These are phyloP conservation scores for Hestina assimilis DNA, from an alignment of 1,140 invertebrate genomes.

Conservation along the genomic window DNA sequence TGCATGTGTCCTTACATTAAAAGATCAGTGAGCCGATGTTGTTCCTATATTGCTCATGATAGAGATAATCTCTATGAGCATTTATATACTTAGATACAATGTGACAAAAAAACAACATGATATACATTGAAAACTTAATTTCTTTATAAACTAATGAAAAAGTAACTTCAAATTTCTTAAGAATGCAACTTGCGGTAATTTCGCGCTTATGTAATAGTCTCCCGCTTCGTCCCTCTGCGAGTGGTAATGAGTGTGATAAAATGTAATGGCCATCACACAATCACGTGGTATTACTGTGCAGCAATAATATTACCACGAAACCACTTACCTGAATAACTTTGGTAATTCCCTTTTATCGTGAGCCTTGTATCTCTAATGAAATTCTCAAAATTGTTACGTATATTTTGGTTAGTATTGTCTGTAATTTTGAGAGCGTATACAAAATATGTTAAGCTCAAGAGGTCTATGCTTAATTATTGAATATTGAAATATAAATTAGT, in stretches of 20 bases:
- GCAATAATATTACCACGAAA: slow-evolving; percentile 13
- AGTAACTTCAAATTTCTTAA: not conserved
- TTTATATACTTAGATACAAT: too few species aligned
- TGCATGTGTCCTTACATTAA: too few species aligned
- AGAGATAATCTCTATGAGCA: too few species aligned
- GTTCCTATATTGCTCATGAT: too few species aligned
- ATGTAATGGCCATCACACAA: slow-evolving; percentile 20
- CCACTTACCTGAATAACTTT: slow-evolving; percentile 26
- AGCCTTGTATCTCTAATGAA: slow-evolving; percentile 14
- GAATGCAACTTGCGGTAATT: not conserved
- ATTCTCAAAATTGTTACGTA: not conserved
- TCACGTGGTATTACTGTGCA: slow-evolving; percentile 13
- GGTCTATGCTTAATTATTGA: not conserved
- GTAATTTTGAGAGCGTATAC: not conserved
- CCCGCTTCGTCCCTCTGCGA: not conserved
- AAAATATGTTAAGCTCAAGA: not conserved
- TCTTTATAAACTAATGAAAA: too few species aligned
- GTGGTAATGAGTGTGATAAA: slow-evolving; percentile 18
- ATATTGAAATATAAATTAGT: not conserved
- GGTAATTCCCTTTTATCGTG: slow-evolving; percentile 15
- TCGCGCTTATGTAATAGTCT: not conserved
- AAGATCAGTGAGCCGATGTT: too few species aligned
- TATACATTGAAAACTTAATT: too few species aligned
- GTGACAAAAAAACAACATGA: too few species aligned
- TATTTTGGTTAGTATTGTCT: not conserved